Conservation (phyloP, 2,797 vertebrate species). For the Delichon dasypus region DNA sequence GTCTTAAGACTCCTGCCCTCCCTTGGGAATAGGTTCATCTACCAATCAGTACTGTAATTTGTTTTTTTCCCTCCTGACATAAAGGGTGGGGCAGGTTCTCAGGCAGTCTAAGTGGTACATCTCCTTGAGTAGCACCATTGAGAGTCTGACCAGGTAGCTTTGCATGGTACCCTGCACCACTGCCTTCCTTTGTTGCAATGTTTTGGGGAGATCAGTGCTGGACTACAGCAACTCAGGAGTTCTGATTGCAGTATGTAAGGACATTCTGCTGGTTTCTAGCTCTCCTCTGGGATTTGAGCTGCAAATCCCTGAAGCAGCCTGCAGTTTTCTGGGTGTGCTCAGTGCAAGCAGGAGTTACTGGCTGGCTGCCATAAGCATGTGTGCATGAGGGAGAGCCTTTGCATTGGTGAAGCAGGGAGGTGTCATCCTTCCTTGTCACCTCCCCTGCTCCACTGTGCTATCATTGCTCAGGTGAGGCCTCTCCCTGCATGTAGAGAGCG, state of each 20-base stretch:
- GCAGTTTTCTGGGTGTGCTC: not conserved
- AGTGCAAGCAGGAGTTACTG: not conserved
- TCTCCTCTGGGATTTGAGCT: not conserved
- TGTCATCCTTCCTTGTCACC: not conserved
- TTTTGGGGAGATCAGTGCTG: not conserved
- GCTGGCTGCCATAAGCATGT: fast-evolving
- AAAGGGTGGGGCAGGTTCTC: not conserved
- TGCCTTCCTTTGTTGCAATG: not conserved
- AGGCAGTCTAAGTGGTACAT: not conserved
- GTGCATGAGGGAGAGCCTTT: not conserved
- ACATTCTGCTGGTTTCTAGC: not conserved
- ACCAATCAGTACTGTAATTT: not conserved
- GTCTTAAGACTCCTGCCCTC: not conserved
- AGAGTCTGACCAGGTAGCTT: not conserved
- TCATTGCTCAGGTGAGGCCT: fast-evolving
- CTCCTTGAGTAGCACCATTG: not conserved
- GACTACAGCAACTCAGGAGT: not conserved
- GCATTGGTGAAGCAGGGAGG: not conserved
- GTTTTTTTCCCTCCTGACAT: fast-evolving
- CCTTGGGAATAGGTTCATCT: not conserved
- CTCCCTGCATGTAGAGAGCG: not conserved
- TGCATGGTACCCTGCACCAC: not conserved
- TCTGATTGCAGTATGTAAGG: not conserved
- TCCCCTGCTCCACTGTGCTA: not conserved
- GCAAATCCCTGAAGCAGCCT: not conserved